phyloP scores from a whole-genome alignment of 2,888 invertebrate species.

The Pterobdella sp. region DNA sequence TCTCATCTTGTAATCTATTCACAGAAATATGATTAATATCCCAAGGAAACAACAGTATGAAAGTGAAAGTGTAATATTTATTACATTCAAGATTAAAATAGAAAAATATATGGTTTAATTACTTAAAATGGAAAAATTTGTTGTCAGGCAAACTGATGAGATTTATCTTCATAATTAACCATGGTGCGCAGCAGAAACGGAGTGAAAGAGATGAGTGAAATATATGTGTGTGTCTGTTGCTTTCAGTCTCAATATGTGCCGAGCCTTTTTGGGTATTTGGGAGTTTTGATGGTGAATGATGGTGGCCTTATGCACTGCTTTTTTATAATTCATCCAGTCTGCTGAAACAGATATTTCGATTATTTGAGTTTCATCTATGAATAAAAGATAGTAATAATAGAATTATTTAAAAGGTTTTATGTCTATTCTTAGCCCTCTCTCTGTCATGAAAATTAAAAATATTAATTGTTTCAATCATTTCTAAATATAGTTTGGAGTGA shows the following conservation, averaged over 20 bases:
- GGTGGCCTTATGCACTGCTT: background rate
- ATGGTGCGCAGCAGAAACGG: background rate
- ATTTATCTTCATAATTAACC: conserved; percentile 1
- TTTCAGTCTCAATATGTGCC: background rate
- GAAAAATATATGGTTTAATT: no score
- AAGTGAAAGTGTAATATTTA: background rate
- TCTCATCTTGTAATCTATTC: background rate
- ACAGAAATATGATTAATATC: background rate
- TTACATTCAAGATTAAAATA: no score
- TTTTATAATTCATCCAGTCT: background rate
- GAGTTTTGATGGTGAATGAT: background rate
- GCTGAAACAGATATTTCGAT: no score
- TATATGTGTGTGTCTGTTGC: conserved; percentile 8
- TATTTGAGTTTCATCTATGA: no score
- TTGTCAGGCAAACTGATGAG: no score
- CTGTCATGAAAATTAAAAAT: no score
- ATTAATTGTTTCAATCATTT: no score
- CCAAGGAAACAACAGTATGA: background rate
- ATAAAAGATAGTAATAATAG: no score
- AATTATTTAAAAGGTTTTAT: no score
- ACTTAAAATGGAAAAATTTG: no score
- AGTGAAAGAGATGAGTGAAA: conserved; percentile 2
- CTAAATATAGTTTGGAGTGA: no score
- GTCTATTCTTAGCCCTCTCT: no score
- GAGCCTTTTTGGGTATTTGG: background rate